phyloP scores from a whole-genome alignment of 2,113 vertebrate genomes.

The Anseranas semipalmata region DNA sequence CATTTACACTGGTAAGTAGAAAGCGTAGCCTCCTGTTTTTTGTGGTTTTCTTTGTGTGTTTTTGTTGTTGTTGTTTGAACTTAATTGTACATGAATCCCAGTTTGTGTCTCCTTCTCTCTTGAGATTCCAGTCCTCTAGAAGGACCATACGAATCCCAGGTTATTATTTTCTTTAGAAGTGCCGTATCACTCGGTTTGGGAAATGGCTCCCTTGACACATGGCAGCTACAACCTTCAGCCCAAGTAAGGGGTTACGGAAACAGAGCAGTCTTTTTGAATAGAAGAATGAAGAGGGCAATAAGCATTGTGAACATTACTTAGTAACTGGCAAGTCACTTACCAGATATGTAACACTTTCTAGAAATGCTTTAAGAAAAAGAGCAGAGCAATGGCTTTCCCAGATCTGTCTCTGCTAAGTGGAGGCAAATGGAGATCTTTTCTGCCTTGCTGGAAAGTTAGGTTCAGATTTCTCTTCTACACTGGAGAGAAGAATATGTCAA shows the following conservation, averaged over 20 bases:
- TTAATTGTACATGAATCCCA: neutral
- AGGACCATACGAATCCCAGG: neutral
- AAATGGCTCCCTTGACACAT: neutral
- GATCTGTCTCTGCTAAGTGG: neutral
- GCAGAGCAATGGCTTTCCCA: neutral
- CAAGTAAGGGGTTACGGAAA: neutral
- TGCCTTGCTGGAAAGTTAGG: neutral
- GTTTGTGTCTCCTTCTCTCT: neutral
- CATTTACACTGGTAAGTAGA: neutral
- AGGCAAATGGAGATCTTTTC: neutral
- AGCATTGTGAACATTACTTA: neutral
- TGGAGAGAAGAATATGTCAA: neutral
- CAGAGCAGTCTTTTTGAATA: neutral
- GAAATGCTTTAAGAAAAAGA: neutral
- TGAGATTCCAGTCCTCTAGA: neutral
- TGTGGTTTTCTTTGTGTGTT: neutral
- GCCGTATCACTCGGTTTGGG: neutral
- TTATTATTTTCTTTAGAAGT: neutral
- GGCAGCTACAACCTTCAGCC: neutral
- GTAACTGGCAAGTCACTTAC: neutral
- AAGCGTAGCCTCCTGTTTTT: neutral
- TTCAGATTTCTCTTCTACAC: neutral
- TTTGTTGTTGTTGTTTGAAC: neutral
- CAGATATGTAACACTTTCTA: neutral
- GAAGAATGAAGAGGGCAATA: neutral